Conservation (phyloP, 2,888 invertebrate species). For the Anoplius nigerrimus region DNA sequence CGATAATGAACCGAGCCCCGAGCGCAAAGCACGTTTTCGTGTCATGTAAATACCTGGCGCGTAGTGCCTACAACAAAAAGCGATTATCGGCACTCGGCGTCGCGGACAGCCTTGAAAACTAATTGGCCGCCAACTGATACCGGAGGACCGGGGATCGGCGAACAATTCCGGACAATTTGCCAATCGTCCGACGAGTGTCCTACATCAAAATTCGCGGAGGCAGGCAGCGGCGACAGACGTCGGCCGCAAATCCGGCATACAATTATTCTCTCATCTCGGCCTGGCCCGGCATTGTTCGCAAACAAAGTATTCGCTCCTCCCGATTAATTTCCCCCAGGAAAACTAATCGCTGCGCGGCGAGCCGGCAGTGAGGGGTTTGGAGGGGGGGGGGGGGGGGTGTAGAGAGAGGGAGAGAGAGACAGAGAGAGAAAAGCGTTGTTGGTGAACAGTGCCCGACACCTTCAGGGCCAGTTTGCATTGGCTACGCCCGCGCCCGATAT, state of each 20-base stretch:
- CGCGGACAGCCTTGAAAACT: too few relatives aligned
- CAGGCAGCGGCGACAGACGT: slow-evolving; percentile 26
- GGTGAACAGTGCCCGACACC: too few relatives aligned
- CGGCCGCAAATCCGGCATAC: slow-evolving; percentile 34
- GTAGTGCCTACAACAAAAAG: too few relatives aligned
- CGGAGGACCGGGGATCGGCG: too few relatives aligned
- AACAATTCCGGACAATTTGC: too few relatives aligned
- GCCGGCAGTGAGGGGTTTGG: slow-evolving; percentile 13
- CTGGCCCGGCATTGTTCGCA: slow-evolving; percentile 35
- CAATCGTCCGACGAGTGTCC: too few relatives aligned
- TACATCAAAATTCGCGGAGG: neutral
- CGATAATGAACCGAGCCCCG: too few relatives aligned
- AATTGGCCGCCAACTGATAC: too few relatives aligned
- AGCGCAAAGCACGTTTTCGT: too few relatives aligned
- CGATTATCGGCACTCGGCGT: too few relatives aligned
- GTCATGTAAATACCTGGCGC: too few relatives aligned
- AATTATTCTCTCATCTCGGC: slow-evolving; percentile 48
- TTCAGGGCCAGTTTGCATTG: neutral
- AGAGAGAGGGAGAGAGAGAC: neutral
- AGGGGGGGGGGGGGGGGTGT: slow-evolving; percentile 9
- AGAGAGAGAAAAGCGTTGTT: slow-evolving; percentile 18
- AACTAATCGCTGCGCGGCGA: slow-evolving; percentile 47
- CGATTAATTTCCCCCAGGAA: slow-evolving; percentile 54
- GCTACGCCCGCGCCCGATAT: slow-evolving; percentile 11
- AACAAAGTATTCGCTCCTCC: slow-evolving; percentile 47